Evolutionary conservation across 2,113 vertebrate species (phyloP), one percentile per base, ranked within the genome.

Genomic region (Micronycteris hirsuta): DNA sequence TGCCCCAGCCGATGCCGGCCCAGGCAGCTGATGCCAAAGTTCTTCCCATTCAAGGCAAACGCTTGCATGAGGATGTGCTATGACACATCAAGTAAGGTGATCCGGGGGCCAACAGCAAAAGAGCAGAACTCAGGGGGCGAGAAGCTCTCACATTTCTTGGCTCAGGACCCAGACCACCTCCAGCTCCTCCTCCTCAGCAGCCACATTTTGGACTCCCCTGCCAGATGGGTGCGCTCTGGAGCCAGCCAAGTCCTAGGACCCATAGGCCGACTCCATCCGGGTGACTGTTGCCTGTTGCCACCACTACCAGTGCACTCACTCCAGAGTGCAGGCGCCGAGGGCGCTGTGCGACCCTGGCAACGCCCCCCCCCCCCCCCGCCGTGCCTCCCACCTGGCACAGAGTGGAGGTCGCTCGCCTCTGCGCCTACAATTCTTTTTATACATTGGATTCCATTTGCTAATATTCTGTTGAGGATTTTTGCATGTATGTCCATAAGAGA

Each of bases 21-120:
- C 1, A 99, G 97, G 38, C 99, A 99, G 92, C 99, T 99, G 91
- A 99, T 97, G 0, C 98, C 98, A 87, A 99, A 99, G 28, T 98
- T 99, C 81, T 98, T 98, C 98, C 99, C 99, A 7, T 98, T 99
- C 36, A 99, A 97, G 80, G 99, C 99, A 54, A 99, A 99, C 68
- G 99, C 99, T 36, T 99, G 98, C 70, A 99, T 99, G 3, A 99
- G 99, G 67, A 99, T 99, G 96, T 99, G 99, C 95, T 99, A 99
- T 90, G 99, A 97, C 5, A 99, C 99, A 7, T 99, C 99, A 93
- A 99, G 97, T 0, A 99, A 99, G 0, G 99, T 99, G 96, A 99
- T 99, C 97, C 99, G 99, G 17, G 99, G 99, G 95, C 99, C 99
- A 0, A 99, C 99, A 0, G 99, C 99, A 24, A 99, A 99, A 12